phyloP scores from a whole-genome alignment of 2,888 invertebrate genomes.

The Formica aserva region DNA sequence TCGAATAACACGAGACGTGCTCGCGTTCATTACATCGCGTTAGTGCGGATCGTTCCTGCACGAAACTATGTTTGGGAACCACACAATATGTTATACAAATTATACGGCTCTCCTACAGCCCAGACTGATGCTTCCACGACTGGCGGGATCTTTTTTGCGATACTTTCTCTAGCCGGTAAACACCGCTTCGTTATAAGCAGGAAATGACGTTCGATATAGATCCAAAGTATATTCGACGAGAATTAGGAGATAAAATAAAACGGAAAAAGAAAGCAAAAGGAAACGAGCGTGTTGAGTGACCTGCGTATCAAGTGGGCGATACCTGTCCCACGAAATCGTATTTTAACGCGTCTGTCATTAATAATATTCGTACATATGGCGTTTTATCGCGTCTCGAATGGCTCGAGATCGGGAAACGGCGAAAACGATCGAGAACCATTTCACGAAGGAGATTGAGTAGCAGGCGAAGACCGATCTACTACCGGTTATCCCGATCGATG shows the following conservation, averaged over 20 bases:
- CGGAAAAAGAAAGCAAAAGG: background rate
- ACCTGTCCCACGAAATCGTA: constrained; percentile 32
- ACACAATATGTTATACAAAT: constrained; percentile 7
- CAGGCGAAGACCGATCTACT: background rate
- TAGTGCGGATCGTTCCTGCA: constrained; percentile 3
- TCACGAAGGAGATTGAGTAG: constrained; percentile 19
- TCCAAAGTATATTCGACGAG: background rate
- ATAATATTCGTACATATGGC: constrained; percentile 34
- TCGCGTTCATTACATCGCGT: constrained; percentile 4
- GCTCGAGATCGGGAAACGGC: background rate
- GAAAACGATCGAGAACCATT: constrained; percentile 31
- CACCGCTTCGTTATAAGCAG: constrained; percentile 21
- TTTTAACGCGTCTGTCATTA: constrained; percentile 26
- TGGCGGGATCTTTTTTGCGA: constrained; percentile 28
- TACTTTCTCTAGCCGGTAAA: constrained; percentile 43
- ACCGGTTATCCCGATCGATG: constrained; percentile 24
- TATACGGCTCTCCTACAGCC: background rate
- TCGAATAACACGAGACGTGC: constrained; percentile 18
- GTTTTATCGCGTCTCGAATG: constrained; percentile 30
- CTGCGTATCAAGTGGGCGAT: constrained; percentile 20
- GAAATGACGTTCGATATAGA: constrained; percentile 21
- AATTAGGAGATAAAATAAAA: background rate
- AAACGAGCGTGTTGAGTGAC: background rate
- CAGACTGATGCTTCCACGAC: constrained; percentile 20
- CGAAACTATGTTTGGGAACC: constrained; percentile 15